These are phyloP conservation scores for Bombus haemorrhoidalis DNA, from an alignment of 1,140 invertebrate genomes.

Conservation along the genomic window DNA sequence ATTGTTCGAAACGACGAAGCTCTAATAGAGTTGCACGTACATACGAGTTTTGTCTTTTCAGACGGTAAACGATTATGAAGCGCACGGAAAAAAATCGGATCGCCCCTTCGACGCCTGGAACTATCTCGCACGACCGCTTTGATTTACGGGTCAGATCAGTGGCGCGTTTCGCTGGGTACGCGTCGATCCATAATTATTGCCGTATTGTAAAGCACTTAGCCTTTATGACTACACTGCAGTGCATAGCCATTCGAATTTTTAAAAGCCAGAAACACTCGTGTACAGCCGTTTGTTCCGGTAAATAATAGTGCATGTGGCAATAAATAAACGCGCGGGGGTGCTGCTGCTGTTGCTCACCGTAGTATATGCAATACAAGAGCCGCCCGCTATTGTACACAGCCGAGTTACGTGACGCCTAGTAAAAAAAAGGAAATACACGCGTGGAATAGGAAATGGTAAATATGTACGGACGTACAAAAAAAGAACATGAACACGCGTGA, in stretches of 20 bases:
- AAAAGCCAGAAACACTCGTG: constrained; percentile 55
- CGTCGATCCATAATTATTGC: constrained; percentile 46
- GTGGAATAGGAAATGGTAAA: constrained; percentile 34
- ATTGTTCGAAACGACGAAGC: background rate
- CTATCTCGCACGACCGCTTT: constrained; percentile 3
- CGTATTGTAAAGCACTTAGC: constrained; percentile 56
- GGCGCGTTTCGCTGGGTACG: constrained; percentile 1
- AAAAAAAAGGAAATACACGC: constrained; percentile 24
- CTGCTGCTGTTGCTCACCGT: constrained; percentile 12
- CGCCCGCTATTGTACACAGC: constrained; percentile 30
- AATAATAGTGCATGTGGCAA: constrained; percentile 43
- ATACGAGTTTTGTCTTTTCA: background rate
- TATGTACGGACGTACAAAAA: constrained; percentile 12
- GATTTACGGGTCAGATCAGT: constrained; percentile 39
- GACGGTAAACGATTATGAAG: background rate
- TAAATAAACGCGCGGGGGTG: constrained; percentile 32
- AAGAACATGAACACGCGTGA: background rate
- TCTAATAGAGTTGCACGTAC: background rate
- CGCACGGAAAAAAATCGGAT: background rate
- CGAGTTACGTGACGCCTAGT: constrained; percentile 9
- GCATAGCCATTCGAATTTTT: constrained; percentile 53
- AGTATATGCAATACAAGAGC: constrained; percentile 31
- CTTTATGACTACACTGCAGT: constrained; percentile 49
- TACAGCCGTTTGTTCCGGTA: constrained; percentile 50
- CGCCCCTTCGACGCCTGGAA: background rate